Base-by-base conservation (phyloP, 2,888 invertebrate species). In the Elmis aenea region DNA sequence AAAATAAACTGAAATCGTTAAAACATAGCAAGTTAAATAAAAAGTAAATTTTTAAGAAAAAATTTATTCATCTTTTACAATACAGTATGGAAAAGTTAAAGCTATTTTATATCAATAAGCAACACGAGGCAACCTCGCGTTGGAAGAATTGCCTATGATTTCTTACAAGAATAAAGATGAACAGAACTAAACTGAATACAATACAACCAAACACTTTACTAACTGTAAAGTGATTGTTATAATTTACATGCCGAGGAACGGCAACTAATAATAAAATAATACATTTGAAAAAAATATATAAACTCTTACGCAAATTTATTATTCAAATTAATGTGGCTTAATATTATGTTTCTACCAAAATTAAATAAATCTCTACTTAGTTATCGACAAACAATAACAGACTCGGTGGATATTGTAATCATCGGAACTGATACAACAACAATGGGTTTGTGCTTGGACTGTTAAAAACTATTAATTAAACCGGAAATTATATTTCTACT, bases 41-140 rank as follows among this genome's bases (percentile, higher is more conserved):
- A n/a, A n/a, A n/a, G n/a, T n/a, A n/a, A 18, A 8, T 18, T 36
- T 34, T 30, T 38, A 38, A 31, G 38, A 40, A 52, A 54, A 52
- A 52, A 45, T 43, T 48, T 51, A 37, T 42, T 39, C 46, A 38
- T 50, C 44, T 48, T 50, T 52, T 46, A 51, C 48, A 50, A 46
- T 54, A 54, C 54, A 54, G 43, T 51, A 54, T 52, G 52, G 52
- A 54, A 54, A 54, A 52, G 50, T 54, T 54, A 54, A 54, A 54
- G 54, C 54, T 54, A 51, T 52, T 46, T 45, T 50, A 54, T 42
- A 42, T 42, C 42, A 42, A 38, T 38, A 38, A 38, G 38, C 42
- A 42, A 42, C 38, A 38, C 35, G 42, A 34, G 38, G 37, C 29
- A 26, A 28, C 21, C 21, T 23, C 42, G 32, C 28, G 38, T 42